Evolutionary conservation across 2,797 vertebrate species (phyloP).

Genomic region (Momotus momota): DNA sequence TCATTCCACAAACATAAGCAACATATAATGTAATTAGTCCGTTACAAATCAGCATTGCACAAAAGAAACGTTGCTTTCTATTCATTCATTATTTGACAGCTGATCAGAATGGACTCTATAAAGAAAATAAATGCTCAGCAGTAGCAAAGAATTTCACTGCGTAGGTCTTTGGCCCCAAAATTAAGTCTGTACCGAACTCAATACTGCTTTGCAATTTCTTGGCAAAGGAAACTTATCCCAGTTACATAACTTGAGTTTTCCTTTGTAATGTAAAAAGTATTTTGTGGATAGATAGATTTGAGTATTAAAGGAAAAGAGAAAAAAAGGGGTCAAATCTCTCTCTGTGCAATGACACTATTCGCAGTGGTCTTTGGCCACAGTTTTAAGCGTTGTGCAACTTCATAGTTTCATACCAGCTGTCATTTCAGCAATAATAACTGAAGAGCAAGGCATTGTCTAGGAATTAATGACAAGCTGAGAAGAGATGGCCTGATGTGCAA

Average conservation of each 20-base stretch:
- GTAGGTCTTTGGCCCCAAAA: constrained; percentile 30
- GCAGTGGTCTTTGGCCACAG: neutral
- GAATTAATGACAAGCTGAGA: constrained; percentile 63
- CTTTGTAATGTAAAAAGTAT: constrained; percentile 64
- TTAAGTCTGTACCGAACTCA: constrained; percentile 28
- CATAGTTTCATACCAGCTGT: constrained; percentile 41
- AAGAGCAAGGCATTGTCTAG: constrained; percentile 56
- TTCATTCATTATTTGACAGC: constrained; percentile 21
- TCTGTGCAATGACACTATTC: constrained; percentile 4
- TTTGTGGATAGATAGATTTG: constrained; percentile 57
- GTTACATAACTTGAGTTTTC: constrained; percentile 62
- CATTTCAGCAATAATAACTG: constrained; percentile 13
- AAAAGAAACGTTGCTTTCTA: neutral
- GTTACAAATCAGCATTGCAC: neutral
- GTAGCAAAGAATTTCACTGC: constrained; percentile 38
- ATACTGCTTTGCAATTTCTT: constrained; percentile 25
- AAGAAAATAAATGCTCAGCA: constrained; percentile 33
- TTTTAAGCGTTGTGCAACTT: constrained; percentile 12
- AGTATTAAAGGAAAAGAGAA: constrained; percentile 4
- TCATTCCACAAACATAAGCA: constrained; percentile 8
- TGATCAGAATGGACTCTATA: constrained; percentile 6
- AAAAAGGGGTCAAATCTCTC: neutral
- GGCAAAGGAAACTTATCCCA: constrained; percentile 18
- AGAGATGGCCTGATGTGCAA: constrained; percentile 41
- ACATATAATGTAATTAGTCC: neutral